Evolutionary conservation across 2,113 vertebrate species (phyloP), one percentile per base, ranked within the genome.

Genomic region (Hylia prasina): DNA sequence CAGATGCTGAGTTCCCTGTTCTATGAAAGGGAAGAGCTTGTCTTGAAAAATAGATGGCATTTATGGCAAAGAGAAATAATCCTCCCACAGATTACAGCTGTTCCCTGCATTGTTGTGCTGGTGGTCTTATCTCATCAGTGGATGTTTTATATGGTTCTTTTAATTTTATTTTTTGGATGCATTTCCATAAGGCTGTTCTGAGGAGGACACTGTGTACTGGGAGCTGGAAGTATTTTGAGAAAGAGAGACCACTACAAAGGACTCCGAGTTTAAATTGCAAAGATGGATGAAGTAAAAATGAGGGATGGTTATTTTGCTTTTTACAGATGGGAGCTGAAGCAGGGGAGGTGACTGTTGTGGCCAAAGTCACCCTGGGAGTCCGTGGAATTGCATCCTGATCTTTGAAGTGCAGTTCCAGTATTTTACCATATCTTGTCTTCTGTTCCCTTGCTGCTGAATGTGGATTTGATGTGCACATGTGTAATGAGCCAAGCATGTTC

Each of bases 21-120:
- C 13, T 85, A 1, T 64, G 76, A 50, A 66, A 68, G 47, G 47
- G 72, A 89, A 77, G 47, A 66, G 33, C 87, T 85, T 56, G 40
- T 81, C n/a, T 78, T 77, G 81, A 94, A 86, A 96, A 95, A 66
- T 53, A 87, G 45, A 85, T 89, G 68, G 82, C 44, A 57, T 78
- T 94, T 96, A 78, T 63, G 47, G 85, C n/a, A 78, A 86, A 83
- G 71, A 89, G 91, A 80, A 90, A 53, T 40, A 94, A 86, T 93
- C 93, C 68, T 94, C 85, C 71, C 90, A 66, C 93, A 86, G 85
- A 88, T 86, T 96, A 90, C 87, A 91, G 96, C 92, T 96, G 93
- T 47, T 94, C 80, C 35, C 70, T 88, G 82, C 64, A 66, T 73
- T 93, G 81, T 93, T 87, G 54, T 66, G 71, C 82, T 93, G 92